phyloP scores from a whole-genome alignment of 64 coral and sea anemone genomes.

The Acropora tenuis region DNA sequence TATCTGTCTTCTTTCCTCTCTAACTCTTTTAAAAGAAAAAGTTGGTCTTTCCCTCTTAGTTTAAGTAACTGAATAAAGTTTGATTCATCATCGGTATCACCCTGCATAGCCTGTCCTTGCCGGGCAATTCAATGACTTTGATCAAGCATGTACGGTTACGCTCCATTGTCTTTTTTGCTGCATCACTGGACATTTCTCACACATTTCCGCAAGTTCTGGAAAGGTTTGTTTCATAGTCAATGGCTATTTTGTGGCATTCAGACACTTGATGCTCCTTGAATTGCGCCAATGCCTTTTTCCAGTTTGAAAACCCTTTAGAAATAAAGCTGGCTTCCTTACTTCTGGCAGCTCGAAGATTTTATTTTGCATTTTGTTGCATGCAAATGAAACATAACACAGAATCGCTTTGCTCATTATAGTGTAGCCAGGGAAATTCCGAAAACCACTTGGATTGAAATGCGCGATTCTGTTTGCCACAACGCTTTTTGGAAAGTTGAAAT shows the following conservation, averaged over 20 bases:
- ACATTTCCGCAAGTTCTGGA: slow-evolving; percentile 18
- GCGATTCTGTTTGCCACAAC: neutral
- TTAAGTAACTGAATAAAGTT: too few relatives aligned
- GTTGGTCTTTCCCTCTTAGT: too few relatives aligned
- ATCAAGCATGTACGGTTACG: too few relatives aligned
- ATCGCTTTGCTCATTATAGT: too few relatives aligned
- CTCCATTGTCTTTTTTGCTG: neutral
- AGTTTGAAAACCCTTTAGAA: slow-evolving; percentile 23
- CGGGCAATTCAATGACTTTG: neutral
- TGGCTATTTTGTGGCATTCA: slow-evolving; percentile 33
- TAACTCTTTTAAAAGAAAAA: too few relatives aligned
- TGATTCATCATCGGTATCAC: too few relatives aligned
- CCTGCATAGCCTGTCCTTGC: too few relatives aligned
- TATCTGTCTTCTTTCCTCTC: too few relatives aligned
- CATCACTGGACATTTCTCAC: neutral
- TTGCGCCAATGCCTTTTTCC: slow-evolving; percentile 9
- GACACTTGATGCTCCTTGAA: slow-evolving; percentile 38
- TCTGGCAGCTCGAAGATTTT: slow-evolving; percentile 4
- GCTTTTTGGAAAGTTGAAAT: slow-evolving; percentile 47
- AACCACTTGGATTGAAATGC: slow-evolving; percentile 48
- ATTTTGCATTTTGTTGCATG: slow-evolving; percentile 36
- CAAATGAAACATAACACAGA: slow-evolving; percentile 27
- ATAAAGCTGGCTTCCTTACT: slow-evolving; percentile 19
- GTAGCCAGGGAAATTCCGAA: neutral
- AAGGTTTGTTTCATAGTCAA: slow-evolving; percentile 39